Base-by-base conservation (phyloP, 2,797 vertebrate species). In the Lophotriccus pileatus region DNA sequence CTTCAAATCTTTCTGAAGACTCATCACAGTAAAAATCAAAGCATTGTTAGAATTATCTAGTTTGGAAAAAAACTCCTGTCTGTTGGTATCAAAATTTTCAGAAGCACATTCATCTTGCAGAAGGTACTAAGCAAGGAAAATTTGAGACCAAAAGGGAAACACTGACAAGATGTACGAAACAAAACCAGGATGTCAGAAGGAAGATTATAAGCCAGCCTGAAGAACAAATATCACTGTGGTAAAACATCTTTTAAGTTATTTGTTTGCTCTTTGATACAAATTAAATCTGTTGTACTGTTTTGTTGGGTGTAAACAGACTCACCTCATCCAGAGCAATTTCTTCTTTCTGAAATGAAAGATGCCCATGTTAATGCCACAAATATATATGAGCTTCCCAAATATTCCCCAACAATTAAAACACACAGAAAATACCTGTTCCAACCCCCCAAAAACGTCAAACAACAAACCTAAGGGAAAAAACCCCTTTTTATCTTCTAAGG, bases 281-380 rank as follows among this genome's bases (percentile, higher is more conserved):
- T 78, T 24, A 70, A 17, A 70, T 3, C 16, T 39, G 13, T 22
- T 62, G 34, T 39, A 37, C 24, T 75, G 18, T 46, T 68, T n/a
- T 59, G 36, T 11, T 34, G 37, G 32, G 28, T 60, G 30, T 19
- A 87, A 79, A 73, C 24, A 84, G 58, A 87, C 97, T 97, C 84
- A 98, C 98, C 97, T 98, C 95, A 56, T 97, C 90, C 93, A 97
- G 55, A 81, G 49, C 73, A 39, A 80, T 85, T 80, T 84, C 76
- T 69, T 93, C 94, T 87, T 91, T 97, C 98, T 98, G 97, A 95
- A 98, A 98, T 46, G 50, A 84, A 80, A 96, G 93, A 86, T 7
- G 4, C 6, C 3, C 7, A 63, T 20, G 25, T 97, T 46, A 95
- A 46, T 41, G 20, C 0, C 30, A 94, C 20, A 91, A 50, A 62